Conservation (phyloP, 2,113 vertebrate genomes). For the Dromaius novaehollandiae region DNA sequence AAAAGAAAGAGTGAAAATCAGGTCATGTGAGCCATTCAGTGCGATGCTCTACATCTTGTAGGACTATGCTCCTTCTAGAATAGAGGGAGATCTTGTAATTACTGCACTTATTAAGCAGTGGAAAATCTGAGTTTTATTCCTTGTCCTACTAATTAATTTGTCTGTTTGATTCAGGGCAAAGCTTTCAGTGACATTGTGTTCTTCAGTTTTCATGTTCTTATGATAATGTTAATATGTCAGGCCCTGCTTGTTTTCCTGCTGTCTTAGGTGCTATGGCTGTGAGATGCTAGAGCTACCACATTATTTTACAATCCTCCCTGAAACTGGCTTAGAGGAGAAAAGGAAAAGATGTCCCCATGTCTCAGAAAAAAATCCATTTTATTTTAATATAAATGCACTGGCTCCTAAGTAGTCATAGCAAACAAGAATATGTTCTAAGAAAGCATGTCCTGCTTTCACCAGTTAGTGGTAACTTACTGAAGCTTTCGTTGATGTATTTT, state of each 20-base stretch:
- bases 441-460: neutral
- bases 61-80: neutral
- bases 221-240: neutral
- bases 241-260: neutral
- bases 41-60: neutral
- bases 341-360: neutral
- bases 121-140: neutral
- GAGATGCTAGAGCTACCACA: neutral
- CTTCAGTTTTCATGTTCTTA: neutral
- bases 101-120: neutral
- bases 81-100: neutral
- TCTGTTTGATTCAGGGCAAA: neutral
- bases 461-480: neutral
- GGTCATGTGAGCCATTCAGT: neutral
- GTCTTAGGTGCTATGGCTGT: neutral
- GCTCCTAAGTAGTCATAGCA: neutral
- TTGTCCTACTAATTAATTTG: neutral
- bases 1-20: conserved; percentile 22
- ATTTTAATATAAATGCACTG: neutral
- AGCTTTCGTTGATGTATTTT: neutral
- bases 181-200: neutral
- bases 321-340: neutral
- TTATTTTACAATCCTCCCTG: neutral
- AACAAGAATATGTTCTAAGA: neutral
- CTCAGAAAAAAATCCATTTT: neutral